Evolutionary conservation across 2,113 vertebrate genomes (phyloP).

Genomic region (Microtus richardsoni): DNA sequence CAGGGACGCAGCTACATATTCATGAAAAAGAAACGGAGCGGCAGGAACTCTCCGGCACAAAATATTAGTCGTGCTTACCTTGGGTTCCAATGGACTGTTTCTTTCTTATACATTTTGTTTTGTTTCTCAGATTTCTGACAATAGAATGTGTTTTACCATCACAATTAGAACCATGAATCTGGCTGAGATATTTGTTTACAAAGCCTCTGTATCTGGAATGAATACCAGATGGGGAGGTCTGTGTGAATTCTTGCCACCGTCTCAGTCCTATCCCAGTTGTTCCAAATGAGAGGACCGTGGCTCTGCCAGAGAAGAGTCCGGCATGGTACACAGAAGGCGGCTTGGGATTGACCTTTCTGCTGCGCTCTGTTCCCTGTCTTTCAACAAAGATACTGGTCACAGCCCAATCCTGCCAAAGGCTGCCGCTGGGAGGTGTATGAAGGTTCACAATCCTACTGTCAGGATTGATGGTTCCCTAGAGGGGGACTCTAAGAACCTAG

Average conservation of each 20-base stretch:
- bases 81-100: background rate
- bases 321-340: background rate
- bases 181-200: conserved; percentile 21
- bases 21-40: conserved; percentile 43
- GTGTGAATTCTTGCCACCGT: background rate
- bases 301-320: background rate
- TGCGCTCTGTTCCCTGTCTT: background rate
- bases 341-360: background rate
- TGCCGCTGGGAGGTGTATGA: background rate
- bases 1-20: conserved; percentile 57
- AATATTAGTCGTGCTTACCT: background rate
- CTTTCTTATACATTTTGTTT: conserved; percentile 21
- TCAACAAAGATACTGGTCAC: background rate
- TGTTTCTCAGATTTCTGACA: conserved; percentile 48
- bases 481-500: background rate
- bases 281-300: background rate
- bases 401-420: background rate
- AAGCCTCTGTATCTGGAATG: background rate
- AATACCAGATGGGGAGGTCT: conserved; percentile 16
- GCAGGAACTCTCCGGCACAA: background rate
- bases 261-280: background rate
- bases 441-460: background rate
- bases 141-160: background rate
- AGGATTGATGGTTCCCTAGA: background rate
- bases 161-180: conserved; percentile 38